Conservation (phyloP, 2,113 vertebrate genomes). For the Peromyscus polionotus region DNA sequence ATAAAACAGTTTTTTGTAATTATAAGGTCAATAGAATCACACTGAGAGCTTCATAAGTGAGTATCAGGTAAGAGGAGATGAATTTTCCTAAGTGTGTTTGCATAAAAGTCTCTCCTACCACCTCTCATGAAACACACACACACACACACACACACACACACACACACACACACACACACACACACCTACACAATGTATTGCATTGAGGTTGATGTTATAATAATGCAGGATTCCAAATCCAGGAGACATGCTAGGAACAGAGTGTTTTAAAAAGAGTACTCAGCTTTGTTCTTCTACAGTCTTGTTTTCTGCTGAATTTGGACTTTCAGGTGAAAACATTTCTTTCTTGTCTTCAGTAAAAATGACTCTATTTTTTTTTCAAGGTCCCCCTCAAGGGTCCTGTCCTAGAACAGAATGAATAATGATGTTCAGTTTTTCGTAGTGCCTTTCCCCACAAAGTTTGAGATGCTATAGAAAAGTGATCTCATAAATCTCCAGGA, state of each 20-base stretch:
- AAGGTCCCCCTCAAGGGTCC: constrained; percentile 28
- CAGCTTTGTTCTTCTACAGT: neutral
- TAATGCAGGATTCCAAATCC: neutral
- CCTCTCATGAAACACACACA: neutral
- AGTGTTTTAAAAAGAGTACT: neutral
- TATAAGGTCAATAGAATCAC: neutral
- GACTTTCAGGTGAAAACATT: constrained; percentile 56
- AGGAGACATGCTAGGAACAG: neutral
- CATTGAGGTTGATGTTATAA: neutral
- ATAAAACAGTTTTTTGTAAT: constrained; percentile 44
- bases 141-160: neutral
- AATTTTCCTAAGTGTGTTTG: neutral
- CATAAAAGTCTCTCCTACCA: neutral
- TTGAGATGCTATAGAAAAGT: constrained; percentile 51
- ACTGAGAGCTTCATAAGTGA: neutral
- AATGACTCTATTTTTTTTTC: constrained; percentile 72
- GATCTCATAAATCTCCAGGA: constrained; percentile 73
- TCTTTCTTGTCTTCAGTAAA: constrained; percentile 75
- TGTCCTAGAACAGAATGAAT: constrained; percentile 77
- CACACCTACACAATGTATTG: neutral
- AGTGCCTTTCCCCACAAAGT: constrained; percentile 24
- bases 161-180: neutral
- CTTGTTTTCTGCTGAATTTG: constrained; percentile 51
- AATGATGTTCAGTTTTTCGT: constrained; percentile 68
- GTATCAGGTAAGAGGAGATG: neutral